Evolutionary conservation across 92 coral and sea anemone species (phyloP).

Genomic region (Paragorgia papillata): DNA sequence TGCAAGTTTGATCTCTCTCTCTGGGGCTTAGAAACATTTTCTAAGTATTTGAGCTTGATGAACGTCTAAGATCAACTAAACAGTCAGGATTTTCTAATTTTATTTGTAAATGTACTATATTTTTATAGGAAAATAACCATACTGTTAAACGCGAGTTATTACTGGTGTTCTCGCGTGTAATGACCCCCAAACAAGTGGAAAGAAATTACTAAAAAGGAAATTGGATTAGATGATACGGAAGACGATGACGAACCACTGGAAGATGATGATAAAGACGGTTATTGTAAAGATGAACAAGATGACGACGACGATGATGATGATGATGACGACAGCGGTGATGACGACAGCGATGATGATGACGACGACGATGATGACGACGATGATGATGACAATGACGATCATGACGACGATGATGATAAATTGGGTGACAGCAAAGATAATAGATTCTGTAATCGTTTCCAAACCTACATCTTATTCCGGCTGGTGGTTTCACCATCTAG

Average conservation of each 20-base stretch:
- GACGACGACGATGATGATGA: slow-evolving; percentile 40
- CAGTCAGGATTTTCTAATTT: too few species aligned
- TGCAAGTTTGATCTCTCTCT: too few species aligned
- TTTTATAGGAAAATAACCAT: background rate
- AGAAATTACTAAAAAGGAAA: background rate
- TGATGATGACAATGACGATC: slow-evolving; percentile 23
- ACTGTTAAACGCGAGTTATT: background rate
- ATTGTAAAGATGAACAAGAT: slow-evolving; percentile 14
- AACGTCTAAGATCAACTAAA: too few species aligned
- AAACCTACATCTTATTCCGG: background rate
- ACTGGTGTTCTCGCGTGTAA: background rate
- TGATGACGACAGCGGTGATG: slow-evolving; percentile 18
- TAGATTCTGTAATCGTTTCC: background rate
- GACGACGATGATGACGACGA: slow-evolving; percentile 42
- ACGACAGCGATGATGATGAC: slow-evolving; percentile 21
- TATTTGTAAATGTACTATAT: too few species aligned
- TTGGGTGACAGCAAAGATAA: background rate
- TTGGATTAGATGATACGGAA: slow-evolving; percentile 19
- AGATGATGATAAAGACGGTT: slow-evolving; percentile 20
- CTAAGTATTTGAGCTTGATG: too few species aligned
- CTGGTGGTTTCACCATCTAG: background rate
- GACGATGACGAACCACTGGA: slow-evolving; percentile 23
- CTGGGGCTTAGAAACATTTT: too few species aligned
- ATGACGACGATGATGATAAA: slow-evolving; percentile 30
- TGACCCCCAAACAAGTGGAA: background rate